Evolutionary conservation across 2,888 invertebrate species (phyloP).

Genomic region (Liopterus haemorrhoidalis): DNA sequence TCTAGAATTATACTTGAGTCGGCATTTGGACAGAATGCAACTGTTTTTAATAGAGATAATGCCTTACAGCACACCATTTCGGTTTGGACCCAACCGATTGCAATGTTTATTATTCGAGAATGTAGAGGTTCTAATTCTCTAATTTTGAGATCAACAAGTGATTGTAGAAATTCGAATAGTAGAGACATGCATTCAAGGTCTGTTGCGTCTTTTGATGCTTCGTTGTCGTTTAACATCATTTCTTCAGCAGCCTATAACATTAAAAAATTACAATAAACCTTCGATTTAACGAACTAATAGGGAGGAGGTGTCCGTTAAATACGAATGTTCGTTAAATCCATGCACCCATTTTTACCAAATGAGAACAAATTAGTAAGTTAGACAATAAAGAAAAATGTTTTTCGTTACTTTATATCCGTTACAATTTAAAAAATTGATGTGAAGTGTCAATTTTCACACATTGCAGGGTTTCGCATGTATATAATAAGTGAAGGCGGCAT

Average conservation of each 20-base stretch:
- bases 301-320: no score
- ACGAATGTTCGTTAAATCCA: no score
- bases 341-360: no score
- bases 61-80: conserved; percentile 47
- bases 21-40: conserved; percentile 37
- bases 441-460: no score
- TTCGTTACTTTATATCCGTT: no score
- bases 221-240: conserved; percentile 25
- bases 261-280: no score
- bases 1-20: conserved; percentile 36
- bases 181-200: conserved; percentile 48
- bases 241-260: conserved; percentile 35
- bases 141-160: conserved; percentile 46
- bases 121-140: conserved; percentile 43
- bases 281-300: no score
- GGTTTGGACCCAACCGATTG: conserved; percentile 48
- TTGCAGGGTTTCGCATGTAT: no score
- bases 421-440: no score
- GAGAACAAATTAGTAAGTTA: no score
- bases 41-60: conserved; percentile 43
- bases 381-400: no score
- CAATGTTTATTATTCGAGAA: conserved; percentile 43
- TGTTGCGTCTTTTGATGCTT: conserved; percentile 9
- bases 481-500: no score
- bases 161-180: conserved; percentile 49